Evolutionary conservation across 1,140 invertebrate genomes (phyloP), one percentile per base, ranked within the genome.

Genomic region (Diorhabda elongata): DNA sequence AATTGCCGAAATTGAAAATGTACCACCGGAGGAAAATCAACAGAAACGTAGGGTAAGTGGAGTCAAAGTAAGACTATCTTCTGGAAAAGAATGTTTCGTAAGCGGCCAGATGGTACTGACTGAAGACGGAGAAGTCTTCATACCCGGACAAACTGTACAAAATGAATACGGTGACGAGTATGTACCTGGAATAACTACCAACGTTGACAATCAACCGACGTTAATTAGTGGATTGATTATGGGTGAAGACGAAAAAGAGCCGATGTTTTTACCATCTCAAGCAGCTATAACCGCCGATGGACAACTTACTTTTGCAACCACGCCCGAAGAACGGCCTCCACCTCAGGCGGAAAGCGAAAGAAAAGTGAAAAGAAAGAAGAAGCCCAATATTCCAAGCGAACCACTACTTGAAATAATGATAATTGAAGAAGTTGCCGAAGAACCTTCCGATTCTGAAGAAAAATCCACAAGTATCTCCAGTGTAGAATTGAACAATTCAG

Each of bases 101-200:
- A 83, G 86, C 42, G 90, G 90, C 2, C 89, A 90, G 83, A 87
- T 88, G 63, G 80, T 91, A n/a, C 84, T 87, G 52, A 91, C 89
- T 0, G 87, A 89, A 61, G 83, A 84, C 65, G 90, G 90, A 3
- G 83, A 86, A 61, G 78, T 89, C 44, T 92, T 92, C 78, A 84
- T 92, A 5, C 89, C 90, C 3, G 90, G 91, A 42, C 89, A 91
- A 80, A 89, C 90, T 5, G 80, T 92, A n/a, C 82, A 87, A 72
- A 90, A 89, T 6, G 87, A 88, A 57, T 81, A 85, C 68, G 90
- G 89, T 9, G 81, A 84, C 42, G 80, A 86, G 66, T 93, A 92
- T 79, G 86, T 90, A 61, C 90, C 91, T 43, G 91, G 91, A 2
- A 84, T 92, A 60, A 91, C 87, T 58, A 84, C 92, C 6, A 85